A percentile compares a stretch with the other conserved stretches of the same genome.
Evolutionary conservation across 2,888 invertebrate species (phyloP).

Genomic region (Yponomeuta plumbellus): DNA sequence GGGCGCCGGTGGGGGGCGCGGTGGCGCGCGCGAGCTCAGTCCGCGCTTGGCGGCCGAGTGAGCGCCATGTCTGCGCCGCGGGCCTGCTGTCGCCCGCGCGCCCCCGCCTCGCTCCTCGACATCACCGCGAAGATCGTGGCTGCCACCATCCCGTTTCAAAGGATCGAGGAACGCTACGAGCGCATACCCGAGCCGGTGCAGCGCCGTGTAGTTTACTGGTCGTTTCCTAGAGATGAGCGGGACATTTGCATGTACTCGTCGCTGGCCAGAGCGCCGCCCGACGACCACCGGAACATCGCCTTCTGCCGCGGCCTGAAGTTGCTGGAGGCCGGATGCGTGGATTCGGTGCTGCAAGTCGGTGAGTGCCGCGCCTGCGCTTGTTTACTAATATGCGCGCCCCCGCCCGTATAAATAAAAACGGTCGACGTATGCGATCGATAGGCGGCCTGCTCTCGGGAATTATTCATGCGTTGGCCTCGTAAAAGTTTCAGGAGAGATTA

Average conservation of each 20-base stretch:
- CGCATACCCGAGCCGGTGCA: slow-evolving; percentile 93
- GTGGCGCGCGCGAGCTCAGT: slow-evolving; percentile 51
- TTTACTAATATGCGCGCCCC: slow-evolving; percentile 76
- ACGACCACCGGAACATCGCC: slow-evolving; percentile 87
- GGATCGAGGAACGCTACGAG: slow-evolving; percentile 90
- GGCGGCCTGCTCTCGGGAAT: slow-evolving; percentile 71
- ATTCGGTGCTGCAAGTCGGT: slow-evolving; percentile 93
- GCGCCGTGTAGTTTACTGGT: slow-evolving; percentile 91
- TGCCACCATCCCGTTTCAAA: slow-evolving; percentile 89
- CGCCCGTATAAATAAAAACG: slow-evolving; percentile 73
- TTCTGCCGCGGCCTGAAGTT: slow-evolving; percentile 91
- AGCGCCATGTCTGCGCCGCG: slow-evolving; percentile 75
- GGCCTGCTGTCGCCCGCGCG: slow-evolving; percentile 74
- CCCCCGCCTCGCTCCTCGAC: slow-evolving; percentile 86
- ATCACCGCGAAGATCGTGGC: slow-evolving; percentile 90
- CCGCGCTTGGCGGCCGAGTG: slow-evolving; percentile 72
- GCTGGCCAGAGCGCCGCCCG: slow-evolving; percentile 77
- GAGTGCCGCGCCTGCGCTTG: slow-evolving; percentile 79
- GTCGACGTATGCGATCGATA: slow-evolving; percentile 76
- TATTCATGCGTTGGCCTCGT: slow-evolving; percentile 70
- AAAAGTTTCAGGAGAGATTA: slow-evolving; percentile 70
- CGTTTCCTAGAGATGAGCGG: slow-evolving; percentile 90
- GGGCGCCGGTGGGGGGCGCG: slow-evolving; percentile 29
- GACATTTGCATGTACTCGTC: slow-evolving; percentile 95
- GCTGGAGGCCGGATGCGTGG: slow-evolving; percentile 88